Percentiles rank a stretch among this genome's conserved stretches.
Evolutionary conservation across 2,888 invertebrate genomes (phyloP).

Genomic region (Apodemia mormo): DNA sequence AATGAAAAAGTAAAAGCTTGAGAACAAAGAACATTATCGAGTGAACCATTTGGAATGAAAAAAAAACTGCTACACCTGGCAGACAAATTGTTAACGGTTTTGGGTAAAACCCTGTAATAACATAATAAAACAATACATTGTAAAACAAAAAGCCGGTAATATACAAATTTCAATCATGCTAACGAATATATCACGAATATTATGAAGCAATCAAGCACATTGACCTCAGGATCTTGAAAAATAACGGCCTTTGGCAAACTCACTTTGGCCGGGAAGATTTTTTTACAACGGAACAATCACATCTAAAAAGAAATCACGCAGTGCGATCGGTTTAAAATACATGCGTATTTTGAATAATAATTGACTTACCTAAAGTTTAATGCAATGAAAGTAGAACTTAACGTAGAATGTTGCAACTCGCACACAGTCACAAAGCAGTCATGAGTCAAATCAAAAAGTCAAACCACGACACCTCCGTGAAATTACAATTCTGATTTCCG

Average conservation of each 20-base stretch:
- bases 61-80: conserved; percentile 3
- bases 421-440: no score
- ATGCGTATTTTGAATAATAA: neutral
- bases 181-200: conserved; percentile 27
- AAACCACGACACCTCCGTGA: neutral
- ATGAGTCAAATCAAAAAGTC: conserved; percentile 27
- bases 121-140: neutral
- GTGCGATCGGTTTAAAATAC: neutral
- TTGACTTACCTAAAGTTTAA: conserved; percentile 7
- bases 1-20: neutral
- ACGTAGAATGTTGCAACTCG: conserved; percentile 6
- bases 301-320: neutral
- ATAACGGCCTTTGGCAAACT: conserved; percentile 62
- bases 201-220: conserved; percentile 55
- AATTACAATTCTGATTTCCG: conserved; percentile 8
- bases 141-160: conserved; percentile 40
- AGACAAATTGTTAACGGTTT: conserved; percentile 1
- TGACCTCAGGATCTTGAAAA: conserved; percentile 77
- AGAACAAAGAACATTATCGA: conserved; percentile 2
- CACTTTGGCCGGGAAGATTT: conserved; percentile 40
- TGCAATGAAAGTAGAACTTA: conserved; percentile 2
- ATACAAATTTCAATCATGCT: conserved; percentile 47
- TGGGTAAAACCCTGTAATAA: neutral
- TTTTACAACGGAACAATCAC: conserved; percentile 21
- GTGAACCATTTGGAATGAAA: neutral